Conservation (phyloP, 2,797 vertebrate genomes). For the Cetoscarus ocellatus region DNA sequence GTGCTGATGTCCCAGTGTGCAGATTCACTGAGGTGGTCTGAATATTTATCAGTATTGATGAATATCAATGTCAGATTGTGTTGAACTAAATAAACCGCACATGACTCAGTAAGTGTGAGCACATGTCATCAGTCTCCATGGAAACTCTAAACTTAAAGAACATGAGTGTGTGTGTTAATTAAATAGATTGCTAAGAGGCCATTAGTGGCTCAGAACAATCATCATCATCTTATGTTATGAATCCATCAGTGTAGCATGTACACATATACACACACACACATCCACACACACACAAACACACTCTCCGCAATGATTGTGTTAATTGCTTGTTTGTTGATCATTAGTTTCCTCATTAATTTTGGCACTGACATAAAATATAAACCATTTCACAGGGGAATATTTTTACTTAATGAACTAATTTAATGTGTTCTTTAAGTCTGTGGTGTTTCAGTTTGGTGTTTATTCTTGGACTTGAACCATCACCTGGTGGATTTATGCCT, state of each 20-base stretch:
- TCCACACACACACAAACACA: neutral
- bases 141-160: neutral
- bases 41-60: too few relatives aligned
- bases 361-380: neutral
- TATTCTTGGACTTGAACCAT: too few relatives aligned
- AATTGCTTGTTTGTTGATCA: neutral
- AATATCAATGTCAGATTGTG: too few relatives aligned
- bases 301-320: neutral
- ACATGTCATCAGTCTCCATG: too few relatives aligned
- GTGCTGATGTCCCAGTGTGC: too few relatives aligned
- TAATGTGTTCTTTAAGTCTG: too few relatives aligned
- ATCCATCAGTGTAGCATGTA: neutral
- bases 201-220: slow-evolving; percentile 14
- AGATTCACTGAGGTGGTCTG: too few relatives aligned
- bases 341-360: neutral
- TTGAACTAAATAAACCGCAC: too few relatives aligned
- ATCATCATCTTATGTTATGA: slow-evolving; percentile 6
- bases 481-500: too few relatives aligned
- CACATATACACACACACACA: neutral
- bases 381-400: neutral
- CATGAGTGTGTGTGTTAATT: slow-evolving; percentile 6
- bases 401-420: neutral
- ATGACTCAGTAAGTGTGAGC: too few relatives aligned
- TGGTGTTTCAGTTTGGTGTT: too few relatives aligned
- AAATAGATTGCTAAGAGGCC: slow-evolving; percentile 18